Conservation (phyloP, 2,888 invertebrate genomes). For the Epirrita christyi region DNA sequence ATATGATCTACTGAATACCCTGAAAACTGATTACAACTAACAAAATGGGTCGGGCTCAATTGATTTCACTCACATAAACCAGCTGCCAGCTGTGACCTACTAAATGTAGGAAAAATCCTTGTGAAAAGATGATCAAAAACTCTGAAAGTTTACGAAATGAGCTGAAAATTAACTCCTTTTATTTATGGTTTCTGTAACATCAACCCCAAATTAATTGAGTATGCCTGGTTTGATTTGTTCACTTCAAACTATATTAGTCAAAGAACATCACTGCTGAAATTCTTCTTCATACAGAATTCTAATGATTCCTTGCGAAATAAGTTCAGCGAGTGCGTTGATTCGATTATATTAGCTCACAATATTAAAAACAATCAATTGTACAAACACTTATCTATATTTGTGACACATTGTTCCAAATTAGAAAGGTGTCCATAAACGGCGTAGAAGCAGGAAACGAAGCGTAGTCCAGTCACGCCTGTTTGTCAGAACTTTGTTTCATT, state of each 20-base stretch:
- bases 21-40: background rate
- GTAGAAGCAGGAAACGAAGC: constrained; percentile 46
- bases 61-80: background rate
- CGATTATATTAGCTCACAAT: background rate
- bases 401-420: constrained; percentile 59
- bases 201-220: too few relatives aligned
- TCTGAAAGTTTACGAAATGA: too few relatives aligned
- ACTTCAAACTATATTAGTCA: too few relatives aligned
- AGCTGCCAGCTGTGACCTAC: background rate
- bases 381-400: constrained; percentile 29
- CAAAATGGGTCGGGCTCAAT: background rate
- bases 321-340: background rate
- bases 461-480: constrained; percentile 3
- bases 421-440: constrained; percentile 42
- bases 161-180: too few relatives aligned
- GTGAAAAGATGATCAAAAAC: too few relatives aligned
- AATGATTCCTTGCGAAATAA: too few relatives aligned
- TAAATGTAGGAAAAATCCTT: background rate
- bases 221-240: too few relatives aligned
- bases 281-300: too few relatives aligned
- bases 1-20: too few relatives aligned
- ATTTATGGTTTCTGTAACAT: too few relatives aligned
- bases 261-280: too few relatives aligned
- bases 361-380: constrained; percentile 5
- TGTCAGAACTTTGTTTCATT: constrained; percentile 6